phyloP scores from a whole-genome alignment of 2,888 invertebrate species.

The Thymelicus lineola region DNA sequence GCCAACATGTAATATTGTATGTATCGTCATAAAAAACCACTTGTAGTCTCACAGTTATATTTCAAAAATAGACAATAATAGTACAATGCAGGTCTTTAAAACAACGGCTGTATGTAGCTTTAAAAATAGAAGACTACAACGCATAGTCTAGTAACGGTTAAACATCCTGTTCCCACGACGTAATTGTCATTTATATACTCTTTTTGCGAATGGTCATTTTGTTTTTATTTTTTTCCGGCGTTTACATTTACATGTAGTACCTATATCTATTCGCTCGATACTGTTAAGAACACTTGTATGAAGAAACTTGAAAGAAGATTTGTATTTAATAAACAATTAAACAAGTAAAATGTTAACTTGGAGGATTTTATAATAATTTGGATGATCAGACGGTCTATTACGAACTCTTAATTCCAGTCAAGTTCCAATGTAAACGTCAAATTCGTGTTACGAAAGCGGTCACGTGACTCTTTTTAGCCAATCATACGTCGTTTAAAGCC shows the following conservation, averaged over 20 bases:
- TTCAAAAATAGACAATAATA: conserved; percentile 17
- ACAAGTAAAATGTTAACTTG: no score
- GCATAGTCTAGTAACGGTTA: conserved; percentile 53
- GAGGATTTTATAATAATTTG: no score
- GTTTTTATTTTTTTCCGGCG: conserved; percentile 43
- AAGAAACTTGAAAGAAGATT: no score
- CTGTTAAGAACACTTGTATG: no score
- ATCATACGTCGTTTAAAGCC: no score
- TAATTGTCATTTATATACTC: conserved; percentile 48
- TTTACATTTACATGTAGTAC: conserved; percentile 24
- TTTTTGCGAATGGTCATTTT: conserved; percentile 44
- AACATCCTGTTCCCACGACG: conserved; percentile 61
- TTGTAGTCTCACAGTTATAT: background rate
- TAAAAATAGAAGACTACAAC: conserved; percentile 44
- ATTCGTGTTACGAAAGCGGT: no score
- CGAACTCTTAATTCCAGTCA: no score
- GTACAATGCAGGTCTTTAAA: conserved; percentile 16
- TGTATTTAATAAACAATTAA: no score
- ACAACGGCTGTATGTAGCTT: conserved; percentile 28
- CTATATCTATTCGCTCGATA: conserved; percentile 7
- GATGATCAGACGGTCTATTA: no score
- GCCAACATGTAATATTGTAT: conserved; percentile 3
- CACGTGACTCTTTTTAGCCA: no score
- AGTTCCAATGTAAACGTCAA: no score
- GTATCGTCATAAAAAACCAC: background rate